Evolutionary conservation across 2,113 vertebrate species (phyloP).

Genomic region (Coptodon bakossiorum): DNA sequence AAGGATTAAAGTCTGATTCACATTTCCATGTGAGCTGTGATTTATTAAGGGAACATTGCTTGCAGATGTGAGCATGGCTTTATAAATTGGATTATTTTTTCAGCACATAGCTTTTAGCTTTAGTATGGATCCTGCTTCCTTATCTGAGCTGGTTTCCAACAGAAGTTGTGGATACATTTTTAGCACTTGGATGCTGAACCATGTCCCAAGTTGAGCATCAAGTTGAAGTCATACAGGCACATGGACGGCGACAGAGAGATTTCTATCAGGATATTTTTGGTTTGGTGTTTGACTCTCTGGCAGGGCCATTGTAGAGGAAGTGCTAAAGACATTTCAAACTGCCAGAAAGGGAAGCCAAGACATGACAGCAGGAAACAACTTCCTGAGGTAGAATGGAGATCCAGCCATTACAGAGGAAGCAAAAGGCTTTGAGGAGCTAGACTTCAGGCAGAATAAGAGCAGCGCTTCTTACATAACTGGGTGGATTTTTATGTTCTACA

Average conservation of each 20-base stretch:
- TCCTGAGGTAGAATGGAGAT: conserved; percentile 19
- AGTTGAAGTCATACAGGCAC: background rate
- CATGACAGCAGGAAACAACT: conserved; percentile 20
- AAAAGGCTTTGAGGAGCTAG: background rate
- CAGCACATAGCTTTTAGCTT: background rate
- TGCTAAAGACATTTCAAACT: background rate
- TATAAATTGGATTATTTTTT: background rate
- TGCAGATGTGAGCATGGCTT: background rate
- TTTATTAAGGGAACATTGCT: background rate
- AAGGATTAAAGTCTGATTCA: background rate
- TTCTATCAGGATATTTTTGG: background rate
- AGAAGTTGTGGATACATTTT: background rate
- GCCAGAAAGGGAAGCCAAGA: conserved; percentile 16
- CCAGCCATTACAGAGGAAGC: conserved; percentile 1
- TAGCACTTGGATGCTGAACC: background rate
- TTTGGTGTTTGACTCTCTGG: background rate
- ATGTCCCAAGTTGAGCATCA: background rate
- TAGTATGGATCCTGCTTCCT: background rate
- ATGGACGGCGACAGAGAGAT: background rate
- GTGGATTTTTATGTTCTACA: background rate
- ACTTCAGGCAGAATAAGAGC: background rate
- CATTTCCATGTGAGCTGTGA: background rate
- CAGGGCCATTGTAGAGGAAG: conserved; percentile 8
- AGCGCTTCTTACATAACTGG: conserved; percentile 31
- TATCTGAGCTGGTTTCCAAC: background rate